Evolutionary conservation across 2,113 vertebrate species (phyloP).

Genomic region (Passer montanus): DNA sequence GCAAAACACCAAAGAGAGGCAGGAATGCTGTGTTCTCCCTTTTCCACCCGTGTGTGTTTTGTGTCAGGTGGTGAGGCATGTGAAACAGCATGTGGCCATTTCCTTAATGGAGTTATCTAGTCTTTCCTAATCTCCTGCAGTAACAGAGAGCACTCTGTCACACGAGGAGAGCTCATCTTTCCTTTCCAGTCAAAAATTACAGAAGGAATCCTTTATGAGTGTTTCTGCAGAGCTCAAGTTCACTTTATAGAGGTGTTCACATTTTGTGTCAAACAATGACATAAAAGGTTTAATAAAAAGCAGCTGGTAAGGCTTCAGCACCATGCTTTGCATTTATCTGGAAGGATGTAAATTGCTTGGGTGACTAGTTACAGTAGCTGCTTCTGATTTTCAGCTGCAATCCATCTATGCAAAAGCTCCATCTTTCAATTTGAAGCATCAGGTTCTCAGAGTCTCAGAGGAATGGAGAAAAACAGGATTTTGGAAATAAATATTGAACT

Average conservation of each 20-base stretch:
- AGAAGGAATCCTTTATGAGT: background rate
- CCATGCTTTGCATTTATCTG: background rate
- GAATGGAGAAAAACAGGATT: background rate
- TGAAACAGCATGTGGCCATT: background rate
- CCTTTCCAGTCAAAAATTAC: constrained; percentile 11
- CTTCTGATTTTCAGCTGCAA: background rate
- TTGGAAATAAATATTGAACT: background rate
- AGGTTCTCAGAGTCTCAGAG: background rate
- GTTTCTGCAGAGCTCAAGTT: background rate
- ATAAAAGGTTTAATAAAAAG: background rate
- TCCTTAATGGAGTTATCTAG: background rate
- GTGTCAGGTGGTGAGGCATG: background rate
- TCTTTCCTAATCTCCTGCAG: background rate
- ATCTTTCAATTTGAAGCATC: background rate
- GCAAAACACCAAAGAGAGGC: background rate
- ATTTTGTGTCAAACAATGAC: constrained; percentile 2
- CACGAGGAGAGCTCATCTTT: background rate
- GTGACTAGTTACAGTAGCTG: background rate
- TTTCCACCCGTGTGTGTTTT: background rate
- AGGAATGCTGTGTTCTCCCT: background rate
- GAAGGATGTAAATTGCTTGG: background rate
- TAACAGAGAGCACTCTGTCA: background rate
- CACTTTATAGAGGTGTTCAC: background rate
- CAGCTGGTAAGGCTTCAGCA: background rate
- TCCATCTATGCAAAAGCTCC: background rate